phyloP scores from a whole-genome alignment of 2,113 vertebrate species.

The Lepus europaeus region DNA sequence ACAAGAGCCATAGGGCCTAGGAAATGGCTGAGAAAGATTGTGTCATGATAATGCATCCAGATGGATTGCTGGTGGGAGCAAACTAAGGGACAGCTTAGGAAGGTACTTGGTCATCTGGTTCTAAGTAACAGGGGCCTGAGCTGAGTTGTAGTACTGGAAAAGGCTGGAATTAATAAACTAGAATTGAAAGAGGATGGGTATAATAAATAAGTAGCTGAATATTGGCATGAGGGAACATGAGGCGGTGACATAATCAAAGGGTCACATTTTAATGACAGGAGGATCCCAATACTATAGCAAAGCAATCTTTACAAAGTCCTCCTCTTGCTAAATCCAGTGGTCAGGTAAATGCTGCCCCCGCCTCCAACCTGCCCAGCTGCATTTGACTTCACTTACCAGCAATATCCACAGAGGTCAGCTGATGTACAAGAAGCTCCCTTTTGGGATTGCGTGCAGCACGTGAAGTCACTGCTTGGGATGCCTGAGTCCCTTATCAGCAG shows the following conservation, averaged over 20 bases:
- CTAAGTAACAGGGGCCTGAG: background rate
- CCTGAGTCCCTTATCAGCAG: no score
- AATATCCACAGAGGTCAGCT: background rate
- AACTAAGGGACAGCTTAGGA: background rate
- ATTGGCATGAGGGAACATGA: background rate
- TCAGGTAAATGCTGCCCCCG: background rate
- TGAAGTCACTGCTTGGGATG: background rate
- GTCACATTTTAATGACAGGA: background rate
- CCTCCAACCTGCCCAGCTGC: background rate
- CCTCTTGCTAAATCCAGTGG: background rate
- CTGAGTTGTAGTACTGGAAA: background rate
- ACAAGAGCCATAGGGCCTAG: background rate
- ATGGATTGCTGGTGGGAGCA: background rate
- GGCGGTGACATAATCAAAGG: background rate
- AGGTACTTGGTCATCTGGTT: background rate
- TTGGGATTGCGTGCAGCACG: background rate
- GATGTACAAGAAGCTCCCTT: background rate
- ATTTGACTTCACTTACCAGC: background rate
- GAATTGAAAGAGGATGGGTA: background rate
- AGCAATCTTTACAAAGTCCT: background rate
- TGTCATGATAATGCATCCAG: background rate
- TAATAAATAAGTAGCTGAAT: background rate
- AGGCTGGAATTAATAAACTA: background rate
- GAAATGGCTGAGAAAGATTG: background rate
- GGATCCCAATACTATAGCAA: background rate